Conservation (phyloP, 2,888 invertebrate genomes). For the Leucophenga montana region DNA sequence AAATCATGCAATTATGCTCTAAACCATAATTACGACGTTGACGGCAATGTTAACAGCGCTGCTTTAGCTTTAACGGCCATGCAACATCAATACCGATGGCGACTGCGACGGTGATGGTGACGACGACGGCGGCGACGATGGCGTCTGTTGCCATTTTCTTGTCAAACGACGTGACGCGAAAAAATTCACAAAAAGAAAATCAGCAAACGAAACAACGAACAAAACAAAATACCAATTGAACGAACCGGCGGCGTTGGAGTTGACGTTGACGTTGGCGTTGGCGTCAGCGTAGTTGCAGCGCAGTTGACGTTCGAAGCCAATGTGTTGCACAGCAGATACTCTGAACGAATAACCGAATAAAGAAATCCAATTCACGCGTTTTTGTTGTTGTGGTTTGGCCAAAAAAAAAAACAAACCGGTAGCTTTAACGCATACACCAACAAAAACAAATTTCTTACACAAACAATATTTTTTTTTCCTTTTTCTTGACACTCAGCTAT, state of each 20-base stretch:
- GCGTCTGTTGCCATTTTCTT: constrained; percentile 15
- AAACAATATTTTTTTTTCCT: constrained; percentile 36
- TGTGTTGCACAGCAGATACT: no score
- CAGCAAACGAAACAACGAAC: constrained; percentile 10
- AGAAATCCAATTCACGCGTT: no score
- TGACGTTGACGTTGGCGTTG: no score
- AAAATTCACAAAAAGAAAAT: constrained; percentile 4
- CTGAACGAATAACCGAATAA: no score
- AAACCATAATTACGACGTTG: background rate
- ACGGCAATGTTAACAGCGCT: background rate
- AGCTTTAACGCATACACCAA: constrained; percentile 42
- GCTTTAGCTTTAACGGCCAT: no score
- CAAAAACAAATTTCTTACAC: constrained; percentile 10
- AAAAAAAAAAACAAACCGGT: constrained; percentile 59
- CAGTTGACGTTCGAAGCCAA: no score
- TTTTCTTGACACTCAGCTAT: constrained; percentile 17
- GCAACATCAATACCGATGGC: no score
- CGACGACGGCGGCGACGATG: no score
- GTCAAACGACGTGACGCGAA: background rate
- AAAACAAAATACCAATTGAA: constrained; percentile 12
- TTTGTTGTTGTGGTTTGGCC: constrained; percentile 18
- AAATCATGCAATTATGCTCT: constrained; percentile 22
- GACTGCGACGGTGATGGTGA: no score
- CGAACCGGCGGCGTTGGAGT: background rate
- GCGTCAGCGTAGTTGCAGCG: no score